Conservation (phyloP, 2,797 vertebrate species). For the Chrysocyon brachyurus region DNA sequence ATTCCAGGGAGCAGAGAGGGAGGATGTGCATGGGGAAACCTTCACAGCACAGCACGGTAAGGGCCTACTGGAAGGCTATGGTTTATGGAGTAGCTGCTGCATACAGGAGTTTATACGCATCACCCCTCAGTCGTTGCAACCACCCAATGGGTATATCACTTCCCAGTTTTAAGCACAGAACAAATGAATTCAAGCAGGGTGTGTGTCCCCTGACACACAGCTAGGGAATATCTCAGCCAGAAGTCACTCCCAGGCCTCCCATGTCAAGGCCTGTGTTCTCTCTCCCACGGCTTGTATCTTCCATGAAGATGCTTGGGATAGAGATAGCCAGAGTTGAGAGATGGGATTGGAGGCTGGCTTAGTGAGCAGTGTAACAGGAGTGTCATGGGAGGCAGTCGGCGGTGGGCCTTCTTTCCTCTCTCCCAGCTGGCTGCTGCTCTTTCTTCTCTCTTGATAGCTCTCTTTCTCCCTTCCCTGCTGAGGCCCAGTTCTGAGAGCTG, state of each 20-base stretch:
- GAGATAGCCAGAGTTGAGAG: background rate
- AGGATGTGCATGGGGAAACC: background rate
- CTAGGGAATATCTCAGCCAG: background rate
- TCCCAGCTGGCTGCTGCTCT: background rate
- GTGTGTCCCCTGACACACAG: background rate
- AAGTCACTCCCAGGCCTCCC: background rate
- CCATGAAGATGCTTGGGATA: background rate
- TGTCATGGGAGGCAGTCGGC: background rate
- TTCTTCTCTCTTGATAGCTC: background rate
- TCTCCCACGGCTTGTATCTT: background rate
- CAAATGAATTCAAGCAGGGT: background rate
- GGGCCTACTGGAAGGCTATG: background rate
- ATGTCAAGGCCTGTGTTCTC: background rate
- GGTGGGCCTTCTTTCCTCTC: background rate
- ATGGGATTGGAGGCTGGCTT: background rate
- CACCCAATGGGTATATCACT: background rate
- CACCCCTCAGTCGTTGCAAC: background rate
- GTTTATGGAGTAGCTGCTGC: background rate
- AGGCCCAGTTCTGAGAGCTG: constrained; percentile 1
- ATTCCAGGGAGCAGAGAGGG: background rate
- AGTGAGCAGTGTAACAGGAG: background rate
- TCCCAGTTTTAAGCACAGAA: constrained; percentile 45
- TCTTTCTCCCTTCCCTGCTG: background rate
- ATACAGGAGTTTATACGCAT: background rate
- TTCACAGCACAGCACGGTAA: background rate